Percentiles rank a stretch among this genome's conserved stretches.
phyloP scores from a whole-genome alignment of 2,797 vertebrate genomes.

The Oreochromis mossambicus region DNA sequence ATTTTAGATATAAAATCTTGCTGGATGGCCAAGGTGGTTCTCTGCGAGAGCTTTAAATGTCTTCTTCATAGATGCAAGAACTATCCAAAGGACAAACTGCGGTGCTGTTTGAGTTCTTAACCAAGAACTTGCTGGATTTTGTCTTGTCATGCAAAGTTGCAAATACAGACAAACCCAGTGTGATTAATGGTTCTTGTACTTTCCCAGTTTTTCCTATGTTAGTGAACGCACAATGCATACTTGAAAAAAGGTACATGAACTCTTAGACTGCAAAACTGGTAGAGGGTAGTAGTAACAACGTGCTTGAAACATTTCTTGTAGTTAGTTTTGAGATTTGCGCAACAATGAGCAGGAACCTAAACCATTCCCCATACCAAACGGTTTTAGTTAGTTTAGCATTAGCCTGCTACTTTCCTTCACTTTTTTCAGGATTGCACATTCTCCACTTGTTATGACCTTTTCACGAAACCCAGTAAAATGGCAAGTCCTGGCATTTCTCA shows the following conservation, averaged over 20 bases:
- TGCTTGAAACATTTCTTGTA: background rate
- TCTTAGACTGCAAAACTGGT: background rate
- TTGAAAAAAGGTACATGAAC: background rate
- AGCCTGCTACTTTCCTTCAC: background rate
- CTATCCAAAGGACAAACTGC: background rate
- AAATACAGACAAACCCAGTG: background rate
- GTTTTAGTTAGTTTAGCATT: background rate
- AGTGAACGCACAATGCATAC: background rate
- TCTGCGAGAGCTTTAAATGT: background rate
- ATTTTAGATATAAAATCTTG: background rate
- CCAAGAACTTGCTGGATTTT: background rate
- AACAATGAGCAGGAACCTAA: background rate
- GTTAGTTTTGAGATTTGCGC: background rate
- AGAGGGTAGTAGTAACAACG: background rate
- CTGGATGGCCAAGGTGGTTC: background rate
- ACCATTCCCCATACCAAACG: background rate
- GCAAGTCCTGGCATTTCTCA: background rate
- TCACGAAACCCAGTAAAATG: background rate
- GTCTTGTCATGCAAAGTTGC: background rate
- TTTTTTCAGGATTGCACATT: background rate
- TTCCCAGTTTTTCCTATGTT: background rate
- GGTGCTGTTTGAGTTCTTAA: too few species aligned
- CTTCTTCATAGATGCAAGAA: background rate
- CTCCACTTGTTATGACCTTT: background rate
- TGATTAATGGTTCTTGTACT: background rate